Base-by-base conservation (phyloP, 2,113 vertebrate genomes). In the Psephotus haematonotus region DNA sequence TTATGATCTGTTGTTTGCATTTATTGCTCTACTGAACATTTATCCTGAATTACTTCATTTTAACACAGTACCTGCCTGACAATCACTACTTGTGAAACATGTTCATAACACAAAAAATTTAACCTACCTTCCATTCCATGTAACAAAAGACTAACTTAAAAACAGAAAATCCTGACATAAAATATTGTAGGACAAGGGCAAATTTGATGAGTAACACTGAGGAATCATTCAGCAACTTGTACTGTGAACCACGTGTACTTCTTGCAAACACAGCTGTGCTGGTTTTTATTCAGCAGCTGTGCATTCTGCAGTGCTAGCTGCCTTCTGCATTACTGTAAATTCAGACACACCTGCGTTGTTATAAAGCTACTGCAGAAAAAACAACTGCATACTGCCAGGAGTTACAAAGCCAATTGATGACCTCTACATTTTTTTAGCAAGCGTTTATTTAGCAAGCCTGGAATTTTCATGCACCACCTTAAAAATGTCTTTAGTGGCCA, bases 401-500 rank as follows among this genome's bases (percentile, higher is more conserved):
- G 70, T 71, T 46, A 83, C 62, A 95, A 95, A 80, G 78, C 57
- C 70, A 86, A 20, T 3, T 75, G 71, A 68, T 11, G 22, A 86
- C 31, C 92, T 92, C 90, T 96, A 83, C 9, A 5, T 35, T 35
- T 35, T 59, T 59, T 59, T 59, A 96, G 72, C 72, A 82, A 96
- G 52, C 35, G 46, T 95, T 88, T 97, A 97, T 97, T 95, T 96
- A 94, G 95, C 85, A 96, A 90, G 83, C 65, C 95, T 60, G 70
- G 67, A 90, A 94, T 93, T 95, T 96, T 92, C 84, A 49, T 1
- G 1, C 35, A 88, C 75, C 23, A 68, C 43, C 59, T 47, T 88
- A 75, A 70, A 86, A 94, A 74, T 13, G 24, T 17, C 63, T 55
- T 89, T 81, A 41, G 20, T 68, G 15, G 72, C 24, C 87, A 80